Conservation (phyloP, 2,888 invertebrate genomes). For the Sycophila texana region DNA sequence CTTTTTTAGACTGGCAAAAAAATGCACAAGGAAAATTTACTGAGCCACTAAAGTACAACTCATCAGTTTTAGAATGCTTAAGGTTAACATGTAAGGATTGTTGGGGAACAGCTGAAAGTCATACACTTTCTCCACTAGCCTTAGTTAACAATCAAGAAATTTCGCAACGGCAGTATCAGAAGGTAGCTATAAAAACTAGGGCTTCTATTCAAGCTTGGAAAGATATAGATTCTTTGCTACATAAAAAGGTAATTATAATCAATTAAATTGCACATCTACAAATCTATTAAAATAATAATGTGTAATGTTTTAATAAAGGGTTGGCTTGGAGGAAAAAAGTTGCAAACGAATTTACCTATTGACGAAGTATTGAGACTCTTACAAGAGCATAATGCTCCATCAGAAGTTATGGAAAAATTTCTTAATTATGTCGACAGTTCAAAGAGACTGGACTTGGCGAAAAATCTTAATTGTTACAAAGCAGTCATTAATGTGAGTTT, state of each 20-base stretch:
- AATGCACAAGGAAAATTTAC: conserved; percentile 74
- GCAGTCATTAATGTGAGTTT: conserved; percentile 80
- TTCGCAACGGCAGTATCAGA: conserved; percentile 81
- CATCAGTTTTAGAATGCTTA: conserved; percentile 77
- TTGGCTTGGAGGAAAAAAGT: conserved; percentile 76
- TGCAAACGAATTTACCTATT: conserved; percentile 74
- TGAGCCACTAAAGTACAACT: conserved; percentile 66
- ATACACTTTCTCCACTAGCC: conserved; percentile 78
- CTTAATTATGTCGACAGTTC: conserved; percentile 78
- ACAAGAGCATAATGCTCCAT: conserved; percentile 73
- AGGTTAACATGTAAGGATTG: conserved; percentile 77
- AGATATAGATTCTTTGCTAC: conserved; percentile 79
- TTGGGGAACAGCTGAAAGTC: conserved; percentile 78
- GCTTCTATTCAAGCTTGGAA: conserved; percentile 80
- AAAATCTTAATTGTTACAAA: conserved; percentile 81
- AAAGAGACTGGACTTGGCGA: conserved; percentile 80
- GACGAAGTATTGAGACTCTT: conserved; percentile 76
- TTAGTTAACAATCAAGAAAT: conserved; percentile 78
- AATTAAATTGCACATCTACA: conserved; percentile 30
- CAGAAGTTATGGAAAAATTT: conserved; percentile 77
- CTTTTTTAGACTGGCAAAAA: conserved; percentile 80
- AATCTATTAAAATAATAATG: neutral
- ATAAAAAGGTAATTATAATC: conserved; percentile 78
- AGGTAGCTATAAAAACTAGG: conserved; percentile 82
- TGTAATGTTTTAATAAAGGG: conserved; percentile 67